Base-by-base conservation (phyloP, 2,113 vertebrate species). In the Motacilla alba region DNA sequence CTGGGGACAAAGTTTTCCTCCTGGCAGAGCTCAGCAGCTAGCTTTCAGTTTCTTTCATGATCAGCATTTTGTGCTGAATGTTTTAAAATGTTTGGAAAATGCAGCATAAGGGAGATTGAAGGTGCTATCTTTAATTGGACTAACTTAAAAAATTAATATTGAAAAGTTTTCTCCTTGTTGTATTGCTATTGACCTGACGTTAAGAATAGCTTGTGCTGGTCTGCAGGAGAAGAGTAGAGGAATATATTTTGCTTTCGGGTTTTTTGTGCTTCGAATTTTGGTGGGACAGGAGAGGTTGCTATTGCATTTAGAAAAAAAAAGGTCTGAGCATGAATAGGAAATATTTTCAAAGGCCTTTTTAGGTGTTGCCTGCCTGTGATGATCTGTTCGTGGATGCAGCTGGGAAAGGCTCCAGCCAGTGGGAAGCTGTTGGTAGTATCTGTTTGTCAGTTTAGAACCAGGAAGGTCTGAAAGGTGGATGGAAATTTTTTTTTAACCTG, bases 81-180 rank as follows among this genome's bases (percentile, higher is more conserved):
- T 92, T 95, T 97, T 63, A 92, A 97, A 97, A 92, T 96, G 86
- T 96, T 97, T 96, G 81, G 92, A 90, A 97, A 97, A 96, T 74
- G 93, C 87, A 96, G 69, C 88, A 94, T 95, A 96, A 97, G 91
- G 93, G 91, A 97, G 90, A 87, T 95, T 97, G 83, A 96, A 96
- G 93, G 88, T 97, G 89, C 94, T 97, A 93, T 37, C 94, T 92
- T 97, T 98, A 97, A 97, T 96, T 97, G 94, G 87, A 96, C 95
- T 94, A 94, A 81, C 89, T 95, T 96, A 92, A 97, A 97, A 97
- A 97, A 97, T 95, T 97, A 97, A 96, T 97, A 96, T 59, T 68
- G 66, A 72, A 78, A 95, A 95, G 83, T 69, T 82, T 76, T 95
- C 80, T 95, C 79, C 95, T 77, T 10, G 83, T 79, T 9, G 83